Conservation (phyloP, 30 jellyfish, hydroid and myxozoan genomes). For the Hydractinia symbiolongicarpus region DNA sequence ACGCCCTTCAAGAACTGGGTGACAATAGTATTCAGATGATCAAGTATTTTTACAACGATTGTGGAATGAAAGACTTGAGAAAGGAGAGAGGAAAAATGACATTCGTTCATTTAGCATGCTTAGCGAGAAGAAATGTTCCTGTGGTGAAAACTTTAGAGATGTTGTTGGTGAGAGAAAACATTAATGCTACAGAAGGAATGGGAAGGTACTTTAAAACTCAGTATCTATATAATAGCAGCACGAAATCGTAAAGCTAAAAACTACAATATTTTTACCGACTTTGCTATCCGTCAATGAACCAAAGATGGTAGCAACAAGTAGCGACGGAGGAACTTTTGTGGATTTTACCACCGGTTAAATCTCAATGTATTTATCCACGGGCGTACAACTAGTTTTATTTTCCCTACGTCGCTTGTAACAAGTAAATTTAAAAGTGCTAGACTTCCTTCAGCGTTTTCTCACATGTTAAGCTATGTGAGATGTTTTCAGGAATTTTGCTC, state of each 20-base stretch:
- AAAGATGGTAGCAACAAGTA: no score
- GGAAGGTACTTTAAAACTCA: not conserved
- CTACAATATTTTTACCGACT: not conserved
- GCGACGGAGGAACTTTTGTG: no score
- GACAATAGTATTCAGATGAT: not conserved
- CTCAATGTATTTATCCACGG: no score
- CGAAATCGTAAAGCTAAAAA: not conserved
- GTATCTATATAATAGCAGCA: not conserved
- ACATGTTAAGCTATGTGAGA: no score
- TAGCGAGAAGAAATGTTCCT: not conserved
- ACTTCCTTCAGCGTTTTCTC: no score
- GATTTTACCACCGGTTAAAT: no score
- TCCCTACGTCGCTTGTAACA: no score
- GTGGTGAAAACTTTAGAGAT: not conserved
- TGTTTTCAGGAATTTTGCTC: no score
- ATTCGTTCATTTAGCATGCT: not conserved
- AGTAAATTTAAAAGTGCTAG: no score
- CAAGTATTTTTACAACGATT: not conserved
- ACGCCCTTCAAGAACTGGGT: slow-evolving; percentile 2
- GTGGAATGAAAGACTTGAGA: not conserved
- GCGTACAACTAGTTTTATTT: no score
- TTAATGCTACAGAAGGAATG: slow-evolving; percentile 1
- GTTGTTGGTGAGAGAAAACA: not conserved
- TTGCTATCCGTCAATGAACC: not conserved
- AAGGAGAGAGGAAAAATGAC: slow-evolving; percentile 6